Evolutionary conservation across 1,140 invertebrate species (phyloP).

Genomic region (Diprion similis): DNA sequence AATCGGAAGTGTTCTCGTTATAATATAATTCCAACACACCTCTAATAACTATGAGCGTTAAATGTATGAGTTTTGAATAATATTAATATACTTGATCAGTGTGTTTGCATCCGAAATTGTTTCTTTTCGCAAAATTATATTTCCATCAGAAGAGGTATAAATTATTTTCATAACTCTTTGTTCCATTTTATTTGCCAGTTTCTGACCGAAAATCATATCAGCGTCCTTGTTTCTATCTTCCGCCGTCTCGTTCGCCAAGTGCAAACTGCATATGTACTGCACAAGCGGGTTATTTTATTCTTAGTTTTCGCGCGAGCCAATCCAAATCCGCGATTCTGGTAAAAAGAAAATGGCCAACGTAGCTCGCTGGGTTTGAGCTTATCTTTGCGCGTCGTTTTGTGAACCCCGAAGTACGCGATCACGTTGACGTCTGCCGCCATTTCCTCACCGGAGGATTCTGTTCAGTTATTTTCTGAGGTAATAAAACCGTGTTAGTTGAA

Average conservation of each 20-base stretch:
- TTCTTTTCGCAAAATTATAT: not conserved
- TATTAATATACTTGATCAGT: not conserved
- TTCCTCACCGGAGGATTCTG: constrained; percentile 57
- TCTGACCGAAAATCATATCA: not conserved
- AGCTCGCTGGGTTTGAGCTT: constrained; percentile 60
- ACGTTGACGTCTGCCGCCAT: constrained; percentile 83
- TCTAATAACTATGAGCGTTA: too few species aligned
- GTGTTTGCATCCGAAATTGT: not conserved
- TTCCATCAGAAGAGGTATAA: not conserved
- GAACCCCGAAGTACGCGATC: constrained; percentile 75
- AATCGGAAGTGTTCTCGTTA: too few species aligned
- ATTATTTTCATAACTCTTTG: not conserved
- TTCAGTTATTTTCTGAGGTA: constrained; percentile 48
- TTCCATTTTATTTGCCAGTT: not conserved
- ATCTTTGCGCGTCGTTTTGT: constrained; percentile 79
- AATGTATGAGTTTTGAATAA: not conserved
- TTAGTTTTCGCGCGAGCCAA: constrained; percentile 48
- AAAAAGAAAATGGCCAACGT: constrained; percentile 59
- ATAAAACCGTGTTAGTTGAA: constrained; percentile 14
- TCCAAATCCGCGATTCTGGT: constrained; percentile 50
- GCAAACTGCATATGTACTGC: constrained; percentile 39
- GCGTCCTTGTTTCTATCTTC: not conserved
- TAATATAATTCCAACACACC: too few species aligned
- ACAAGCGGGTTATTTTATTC: constrained; percentile 35
- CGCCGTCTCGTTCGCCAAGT: constrained; percentile 27